phyloP scores from a whole-genome alignment of 2,113 vertebrate genomes.

The Ammodytes marinus region DNA sequence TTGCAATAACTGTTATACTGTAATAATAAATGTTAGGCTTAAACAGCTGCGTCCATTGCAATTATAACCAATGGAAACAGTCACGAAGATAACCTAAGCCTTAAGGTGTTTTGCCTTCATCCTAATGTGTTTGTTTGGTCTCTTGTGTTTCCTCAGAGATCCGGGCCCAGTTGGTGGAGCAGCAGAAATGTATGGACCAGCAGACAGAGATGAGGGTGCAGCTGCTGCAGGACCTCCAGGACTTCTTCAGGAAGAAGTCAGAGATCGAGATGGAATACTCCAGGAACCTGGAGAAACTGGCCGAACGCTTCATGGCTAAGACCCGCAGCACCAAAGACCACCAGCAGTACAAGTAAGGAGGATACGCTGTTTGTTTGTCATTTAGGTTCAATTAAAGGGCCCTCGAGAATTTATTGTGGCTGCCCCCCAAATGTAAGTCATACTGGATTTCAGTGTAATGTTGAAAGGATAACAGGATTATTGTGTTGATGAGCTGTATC shows the following conservation, averaged over 20 bases:
- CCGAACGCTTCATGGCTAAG: constrained; percentile 99
- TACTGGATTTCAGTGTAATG: constrained; percentile 15
- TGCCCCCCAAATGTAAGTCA: constrained; percentile 9
- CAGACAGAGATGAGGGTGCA: constrained; percentile 98
- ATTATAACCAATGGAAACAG: background rate
- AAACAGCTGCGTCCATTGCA: background rate
- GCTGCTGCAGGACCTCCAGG: constrained; percentile 98
- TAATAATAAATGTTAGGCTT: background rate
- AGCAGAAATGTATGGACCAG: constrained; percentile 98
- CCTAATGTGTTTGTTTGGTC: constrained; percentile 41
- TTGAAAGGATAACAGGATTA: constrained; percentile 26
- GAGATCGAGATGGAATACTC: constrained; percentile 99
- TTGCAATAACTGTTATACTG: background rate
- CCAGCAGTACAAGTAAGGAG: constrained; percentile 96
- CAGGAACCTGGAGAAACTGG: constrained; percentile 96
- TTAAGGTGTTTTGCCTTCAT: background rate
- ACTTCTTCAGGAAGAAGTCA: constrained; percentile 98
- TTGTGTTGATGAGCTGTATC: constrained; percentile 7
- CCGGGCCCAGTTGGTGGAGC: constrained; percentile 95
- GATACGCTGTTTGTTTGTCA: background rate
- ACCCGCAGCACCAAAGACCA: constrained; percentile 99
- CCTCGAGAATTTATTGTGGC: background rate
- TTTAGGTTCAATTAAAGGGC: background rate
- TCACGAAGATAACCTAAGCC: background rate
- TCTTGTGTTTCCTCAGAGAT: constrained; percentile 87